phyloP scores from a whole-genome alignment of 2,113 vertebrate species.

The Holacanthus passer region DNA sequence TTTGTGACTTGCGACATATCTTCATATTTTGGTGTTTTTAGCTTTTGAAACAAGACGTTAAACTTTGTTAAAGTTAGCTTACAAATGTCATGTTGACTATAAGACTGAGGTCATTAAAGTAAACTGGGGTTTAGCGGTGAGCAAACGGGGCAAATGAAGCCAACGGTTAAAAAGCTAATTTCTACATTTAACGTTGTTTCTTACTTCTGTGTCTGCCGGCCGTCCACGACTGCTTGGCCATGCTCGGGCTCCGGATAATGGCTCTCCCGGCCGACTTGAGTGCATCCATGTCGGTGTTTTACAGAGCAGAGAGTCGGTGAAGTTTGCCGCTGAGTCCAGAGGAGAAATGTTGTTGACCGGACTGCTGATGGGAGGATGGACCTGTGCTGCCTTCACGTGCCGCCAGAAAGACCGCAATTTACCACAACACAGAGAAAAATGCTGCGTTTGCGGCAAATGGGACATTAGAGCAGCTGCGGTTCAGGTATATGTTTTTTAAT shows the following conservation, averaged over 20 bases:
- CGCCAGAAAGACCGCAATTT: slow-evolving; percentile 38
- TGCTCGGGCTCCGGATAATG: slow-evolving; percentile 89
- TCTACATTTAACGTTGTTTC: slow-evolving; percentile 49
- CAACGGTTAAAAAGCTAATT: background rate
- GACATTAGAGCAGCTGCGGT: background rate
- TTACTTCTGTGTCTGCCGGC: slow-evolving; percentile 89
- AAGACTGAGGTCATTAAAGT: background rate
- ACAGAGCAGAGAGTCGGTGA: background rate
- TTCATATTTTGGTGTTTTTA: background rate
- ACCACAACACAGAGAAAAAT: background rate
- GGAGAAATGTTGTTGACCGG: slow-evolving; percentile 47
- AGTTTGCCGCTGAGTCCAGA: slow-evolving; percentile 9
- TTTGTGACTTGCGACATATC: no score
- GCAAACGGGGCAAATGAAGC: background rate
- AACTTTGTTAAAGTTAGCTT: background rate
- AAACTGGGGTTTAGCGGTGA: background rate
- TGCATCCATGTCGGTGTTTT: slow-evolving; percentile 84
- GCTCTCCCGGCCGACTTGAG: slow-evolving; percentile 89
- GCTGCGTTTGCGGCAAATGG: slow-evolving; percentile 18
- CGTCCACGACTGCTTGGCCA: slow-evolving; percentile 88
- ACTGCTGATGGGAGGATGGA: slow-evolving; percentile 61
- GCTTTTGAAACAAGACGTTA: background rate
- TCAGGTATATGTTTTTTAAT: background rate
- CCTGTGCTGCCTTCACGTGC: slow-evolving; percentile 61
- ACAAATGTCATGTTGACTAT: background rate